Evolutionary conservation across 2,888 invertebrate species (phyloP).

Genomic region (Tipula lateralis): DNA sequence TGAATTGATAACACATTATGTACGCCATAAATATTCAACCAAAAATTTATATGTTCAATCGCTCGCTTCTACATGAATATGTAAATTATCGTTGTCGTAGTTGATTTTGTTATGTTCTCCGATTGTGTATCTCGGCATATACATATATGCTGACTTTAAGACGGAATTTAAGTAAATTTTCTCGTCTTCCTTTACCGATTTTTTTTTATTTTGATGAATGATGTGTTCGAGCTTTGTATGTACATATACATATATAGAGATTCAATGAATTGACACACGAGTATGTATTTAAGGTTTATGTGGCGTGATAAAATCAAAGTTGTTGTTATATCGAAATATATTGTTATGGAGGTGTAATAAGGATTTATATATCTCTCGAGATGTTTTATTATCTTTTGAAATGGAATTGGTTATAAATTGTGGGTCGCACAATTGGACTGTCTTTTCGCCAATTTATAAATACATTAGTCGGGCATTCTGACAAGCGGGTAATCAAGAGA

Average conservation of each 20-base stretch:
- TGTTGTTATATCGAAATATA: not conserved
- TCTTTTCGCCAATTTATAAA: no score
- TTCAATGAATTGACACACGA: not conserved
- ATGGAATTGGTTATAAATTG: not conserved
- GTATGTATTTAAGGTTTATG: constrained; percentile 1
- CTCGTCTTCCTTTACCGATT: no score
- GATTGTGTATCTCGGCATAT: not conserved
- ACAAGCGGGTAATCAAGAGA: no score
- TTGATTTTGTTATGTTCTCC: not conserved
- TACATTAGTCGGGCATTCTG: no score
- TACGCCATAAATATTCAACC: not conserved
- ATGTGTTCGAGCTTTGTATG: not conserved
- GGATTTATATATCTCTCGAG: not conserved
- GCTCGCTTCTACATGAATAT: not conserved
- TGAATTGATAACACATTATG: not conserved
- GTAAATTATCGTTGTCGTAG: not conserved
- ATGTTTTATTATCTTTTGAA: not conserved
- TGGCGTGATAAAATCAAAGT: not conserved
- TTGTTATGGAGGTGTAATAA: not conserved
- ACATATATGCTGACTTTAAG: not conserved
- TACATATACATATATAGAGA: no score
- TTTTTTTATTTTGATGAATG: not conserved
- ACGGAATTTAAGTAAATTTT: not conserved
- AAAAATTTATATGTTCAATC: not conserved
- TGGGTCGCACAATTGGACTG: no score